These are phyloP conservation scores for Dendropsophus ebraccatus DNA, from an alignment of 2,113 vertebrate species.

Conservation along the genomic window DNA sequence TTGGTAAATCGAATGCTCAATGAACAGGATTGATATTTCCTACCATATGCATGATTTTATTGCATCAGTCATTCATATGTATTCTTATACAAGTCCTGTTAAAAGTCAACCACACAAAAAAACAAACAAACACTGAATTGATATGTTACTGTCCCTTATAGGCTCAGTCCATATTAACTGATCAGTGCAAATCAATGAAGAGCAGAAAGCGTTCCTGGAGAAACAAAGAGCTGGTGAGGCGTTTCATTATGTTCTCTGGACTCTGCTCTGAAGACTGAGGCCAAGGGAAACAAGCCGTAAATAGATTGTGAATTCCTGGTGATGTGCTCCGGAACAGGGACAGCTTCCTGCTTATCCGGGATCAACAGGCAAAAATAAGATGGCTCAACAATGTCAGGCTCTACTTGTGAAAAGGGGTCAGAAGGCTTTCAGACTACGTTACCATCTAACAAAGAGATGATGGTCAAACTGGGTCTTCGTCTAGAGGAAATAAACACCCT, in stretches of 20 bases:
- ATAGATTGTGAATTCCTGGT: conserved; percentile 32
- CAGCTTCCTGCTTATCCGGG: conserved; percentile 32
- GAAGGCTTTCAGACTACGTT: neutral
- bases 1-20: too few relatives aligned
- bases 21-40: too few relatives aligned
- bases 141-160: neutral
- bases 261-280: neutral
- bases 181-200: neutral
- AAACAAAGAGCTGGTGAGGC: neutral
- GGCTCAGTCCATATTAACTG: neutral
- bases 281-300: conserved; percentile 31
- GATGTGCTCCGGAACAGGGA: conserved; percentile 19
- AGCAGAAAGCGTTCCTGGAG: neutral
- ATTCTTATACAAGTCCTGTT: neutral
- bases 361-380: conserved; percentile 12
- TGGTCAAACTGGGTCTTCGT: neutral
- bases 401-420: neutral
- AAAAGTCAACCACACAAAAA: neutral
- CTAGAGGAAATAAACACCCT: too few relatives aligned
- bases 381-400: neutral
- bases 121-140: neutral
- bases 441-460: neutral
- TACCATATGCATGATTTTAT: too few relatives aligned
- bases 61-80: too few relatives aligned
- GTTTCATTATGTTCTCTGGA: conserved; percentile 1